Evolutionary conservation across 92 coral and sea anemone genomes (phyloP).

Genomic region (Hydrozoanthus gracilis): DNA sequence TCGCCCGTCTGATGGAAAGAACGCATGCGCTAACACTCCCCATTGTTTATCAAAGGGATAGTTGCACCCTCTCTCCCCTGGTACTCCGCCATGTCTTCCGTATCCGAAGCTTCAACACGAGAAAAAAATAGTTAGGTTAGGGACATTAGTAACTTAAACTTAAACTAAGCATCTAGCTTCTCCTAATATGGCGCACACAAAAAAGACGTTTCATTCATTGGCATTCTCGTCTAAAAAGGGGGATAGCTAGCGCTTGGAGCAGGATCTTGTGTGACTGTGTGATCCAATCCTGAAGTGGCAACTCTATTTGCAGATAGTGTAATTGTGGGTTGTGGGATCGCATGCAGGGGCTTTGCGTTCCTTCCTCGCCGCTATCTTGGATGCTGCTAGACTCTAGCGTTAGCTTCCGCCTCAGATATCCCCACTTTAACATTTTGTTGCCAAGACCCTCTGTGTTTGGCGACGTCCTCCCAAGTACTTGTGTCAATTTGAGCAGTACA

Average conservation of each 20-base stretch:
- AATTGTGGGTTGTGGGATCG: background rate
- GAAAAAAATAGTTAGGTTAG: too few species aligned
- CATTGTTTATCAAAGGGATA: slow-evolving; percentile 83
- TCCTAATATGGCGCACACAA: too few species aligned
- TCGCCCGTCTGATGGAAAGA: slow-evolving; percentile 82
- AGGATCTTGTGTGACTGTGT: background rate
- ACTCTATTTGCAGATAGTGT: background rate
- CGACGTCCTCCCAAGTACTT: background rate
- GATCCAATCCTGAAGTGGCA: background rate
- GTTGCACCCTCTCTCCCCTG: slow-evolving; percentile 62
- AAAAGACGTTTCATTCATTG: too few species aligned
- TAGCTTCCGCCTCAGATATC: background rate
- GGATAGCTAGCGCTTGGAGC: background rate
- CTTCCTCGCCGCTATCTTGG: background rate
- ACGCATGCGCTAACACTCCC: slow-evolving; percentile 86
- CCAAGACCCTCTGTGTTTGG: background rate
- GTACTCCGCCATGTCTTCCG: slow-evolving; percentile 62
- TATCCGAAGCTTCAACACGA: slow-evolving; percentile 62
- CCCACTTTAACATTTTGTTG: background rate
- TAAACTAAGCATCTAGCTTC: too few species aligned
- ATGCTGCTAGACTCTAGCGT: background rate
- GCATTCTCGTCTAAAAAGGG: too few species aligned
- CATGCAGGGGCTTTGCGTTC: background rate
- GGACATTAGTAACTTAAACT: too few species aligned
- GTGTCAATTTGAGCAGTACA: background rate